Percentiles rank a stretch among this genome's conserved stretches.
Evolutionary conservation across 2,888 invertebrate species (phyloP).

Genomic region (Eupithecia subfuscata): DNA sequence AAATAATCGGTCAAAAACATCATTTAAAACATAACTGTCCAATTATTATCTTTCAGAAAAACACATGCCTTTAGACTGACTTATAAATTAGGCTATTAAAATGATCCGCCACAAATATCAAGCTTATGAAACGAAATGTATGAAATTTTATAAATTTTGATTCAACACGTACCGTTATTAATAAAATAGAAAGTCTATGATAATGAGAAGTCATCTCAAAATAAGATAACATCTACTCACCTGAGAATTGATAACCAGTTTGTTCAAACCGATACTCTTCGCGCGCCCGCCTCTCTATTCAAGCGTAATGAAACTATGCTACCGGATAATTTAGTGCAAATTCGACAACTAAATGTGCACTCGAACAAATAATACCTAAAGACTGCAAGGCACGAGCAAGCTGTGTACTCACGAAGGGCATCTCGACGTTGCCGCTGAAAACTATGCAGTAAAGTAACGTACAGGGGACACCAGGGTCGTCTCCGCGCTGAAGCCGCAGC

Average conservation of each 20-base stretch:
- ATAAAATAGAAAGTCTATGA: constrained; percentile 9
- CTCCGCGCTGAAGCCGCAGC: constrained; percentile 83
- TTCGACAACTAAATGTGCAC: constrained; percentile 42
- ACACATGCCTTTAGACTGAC: background rate
- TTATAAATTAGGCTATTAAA: background rate
- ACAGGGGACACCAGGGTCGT: constrained; percentile 78
- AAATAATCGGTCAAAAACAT: too few relatives aligned
- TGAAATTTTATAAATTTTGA: background rate
- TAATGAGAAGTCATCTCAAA: constrained; percentile 13
- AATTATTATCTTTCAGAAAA: too few relatives aligned
- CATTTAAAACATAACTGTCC: too few relatives aligned
- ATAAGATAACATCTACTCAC: constrained; percentile 11
- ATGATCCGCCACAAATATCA: background rate
- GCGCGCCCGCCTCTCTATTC: background rate
- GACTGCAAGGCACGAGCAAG: constrained; percentile 63
- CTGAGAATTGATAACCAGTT: constrained; percentile 24
- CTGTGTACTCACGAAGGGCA: constrained; percentile 81
- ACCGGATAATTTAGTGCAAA: constrained; percentile 32
- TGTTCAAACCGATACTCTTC: constrained; percentile 31
- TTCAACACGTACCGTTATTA: background rate
- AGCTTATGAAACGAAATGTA: background rate
- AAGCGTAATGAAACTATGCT: background rate
- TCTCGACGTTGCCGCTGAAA: constrained; percentile 69
- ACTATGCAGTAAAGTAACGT: constrained; percentile 80
- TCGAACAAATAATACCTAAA: constrained; percentile 30